Evolutionary conservation across 2,113 vertebrate genomes (phyloP).

Genomic region (mouse (Mus musculus)): GRCm39 chr16:22935001-22935500

Average conservation of each 20-base stretch:
- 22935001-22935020: not conserved
- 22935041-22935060: not conserved
- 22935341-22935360: not conserved
- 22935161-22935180: constrained; percentile 3
- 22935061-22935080: not conserved
- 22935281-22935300: not conserved
- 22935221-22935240: not conserved
- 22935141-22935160: constrained; percentile 11
- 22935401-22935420: not conserved
- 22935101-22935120: not conserved
- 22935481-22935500: not conserved
- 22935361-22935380: constrained; percentile 8
- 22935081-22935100: not conserved
- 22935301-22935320: not conserved
- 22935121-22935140: not conserved
- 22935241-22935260: not conserved
- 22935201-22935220: not conserved
- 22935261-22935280: constrained; percentile 2
- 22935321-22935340: constrained; percentile 15
- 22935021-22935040: not conserved
- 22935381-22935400: not conserved
- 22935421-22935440: not conserved
- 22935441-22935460: not conserved
- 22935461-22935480: not conserved
- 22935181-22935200: not conserved